Base-by-base conservation (phyloP, 2,797 vertebrate genomes). In the Eospalax fontanierii region DNA sequence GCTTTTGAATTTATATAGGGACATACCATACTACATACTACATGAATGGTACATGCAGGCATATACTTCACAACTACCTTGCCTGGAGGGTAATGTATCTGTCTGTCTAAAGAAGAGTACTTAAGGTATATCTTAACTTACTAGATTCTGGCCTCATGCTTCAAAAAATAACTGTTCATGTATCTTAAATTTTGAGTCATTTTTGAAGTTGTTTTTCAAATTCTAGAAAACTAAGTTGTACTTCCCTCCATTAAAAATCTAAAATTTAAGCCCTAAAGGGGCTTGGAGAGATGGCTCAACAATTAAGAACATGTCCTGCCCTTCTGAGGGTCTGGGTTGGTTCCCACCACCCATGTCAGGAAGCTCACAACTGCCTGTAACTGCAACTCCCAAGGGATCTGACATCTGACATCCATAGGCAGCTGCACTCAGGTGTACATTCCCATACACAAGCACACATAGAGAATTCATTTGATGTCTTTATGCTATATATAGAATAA, bases 141-240 rank as follows among this genome's bases (percentile, higher is more conserved):
- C 66, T 86, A 78, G 19, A 68, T 76, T 43, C 46, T 90, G 86
- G 54, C 57, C 38, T 93, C 24, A 92, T 91, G 14, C 35, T 68
- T 14, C 65, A 65, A 61, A 57, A n/a, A 63, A 61, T 21, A 68
- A 26, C 10, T 54, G 10, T 73, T 76, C 28, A 12, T 19, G 7
- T 63, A 87, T 28, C 79, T 50, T 30, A 78, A 11, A 10, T 92
- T 28, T 89, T 86, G 26, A 95, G 68, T 85, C 40, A 15, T 50
- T 73, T 90, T 91, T 68, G 6, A 85, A 89, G 54, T 82, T 89
- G 71, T 6, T 93, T 74, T 93, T 95, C 26, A 83, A 26, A 63
- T 81, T 74, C 7, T 90, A 79, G 65, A 63, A 86, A 74, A 93
- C 18, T 87, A 73, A 24, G 80, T 87, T 89, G 1, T 81, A 87